These are phyloP conservation scores for Coregonus clupeaformis DNA, from an alignment of 2,113 vertebrate species.

Conservation along the genomic window DNA sequence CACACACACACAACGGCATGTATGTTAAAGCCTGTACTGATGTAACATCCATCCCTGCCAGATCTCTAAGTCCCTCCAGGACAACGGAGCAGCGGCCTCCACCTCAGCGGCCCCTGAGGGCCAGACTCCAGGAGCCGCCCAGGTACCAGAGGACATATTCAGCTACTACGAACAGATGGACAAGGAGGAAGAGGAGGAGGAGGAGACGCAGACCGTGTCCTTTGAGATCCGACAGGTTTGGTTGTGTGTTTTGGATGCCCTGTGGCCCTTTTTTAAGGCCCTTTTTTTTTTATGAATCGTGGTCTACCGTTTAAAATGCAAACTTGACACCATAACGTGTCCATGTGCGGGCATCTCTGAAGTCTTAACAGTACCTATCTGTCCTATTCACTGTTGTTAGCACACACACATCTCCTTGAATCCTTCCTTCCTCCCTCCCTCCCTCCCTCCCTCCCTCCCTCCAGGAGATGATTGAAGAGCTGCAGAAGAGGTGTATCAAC, in stretches of 20 bases:
- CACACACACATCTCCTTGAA: too few species aligned
- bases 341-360: too few species aligned
- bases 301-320: too few species aligned
- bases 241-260: too few species aligned
- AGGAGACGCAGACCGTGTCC: constrained; percentile 94
- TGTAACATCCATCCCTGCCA: constrained; percentile 43
- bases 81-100: constrained; percentile 72
- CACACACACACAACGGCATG: neutral
- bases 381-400: too few species aligned
- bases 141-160: constrained; percentile 90
- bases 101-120: constrained; percentile 77
- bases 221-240: constrained; percentile 98
- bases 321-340: too few species aligned
- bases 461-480: constrained; percentile 97
- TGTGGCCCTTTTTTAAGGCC: too few species aligned
- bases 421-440: too few species aligned
- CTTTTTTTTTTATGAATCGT: too few species aligned
- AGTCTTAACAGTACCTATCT: too few species aligned
- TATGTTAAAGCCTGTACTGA: too few species aligned
- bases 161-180: constrained; percentile 99
- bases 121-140: constrained; percentile 71
- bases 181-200: constrained; percentile 96
- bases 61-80: constrained; percentile 84
- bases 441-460: too few species aligned
- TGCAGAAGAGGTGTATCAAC: constrained; percentile 97